These are phyloP conservation scores for Pachycephus smyrnensis DNA, from an alignment of 2,888 invertebrate genomes.

Conservation along the genomic window DNA sequence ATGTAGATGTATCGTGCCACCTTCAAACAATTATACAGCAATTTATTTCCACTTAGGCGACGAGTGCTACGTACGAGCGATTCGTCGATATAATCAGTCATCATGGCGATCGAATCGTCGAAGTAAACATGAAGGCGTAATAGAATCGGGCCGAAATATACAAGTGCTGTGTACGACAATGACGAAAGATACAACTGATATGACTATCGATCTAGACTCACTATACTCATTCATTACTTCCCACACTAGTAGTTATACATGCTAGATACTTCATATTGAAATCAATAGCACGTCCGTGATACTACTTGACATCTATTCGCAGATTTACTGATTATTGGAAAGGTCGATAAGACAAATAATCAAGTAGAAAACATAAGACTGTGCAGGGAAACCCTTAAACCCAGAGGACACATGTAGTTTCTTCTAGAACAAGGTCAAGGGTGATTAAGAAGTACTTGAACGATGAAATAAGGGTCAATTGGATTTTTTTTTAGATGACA, in stretches of 20 bases:
- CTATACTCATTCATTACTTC: neutral
- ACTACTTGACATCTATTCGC: no score
- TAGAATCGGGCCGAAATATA: no score
- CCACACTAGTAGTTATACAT: no score
- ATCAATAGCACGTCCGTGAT: no score
- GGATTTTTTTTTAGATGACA: neutral
- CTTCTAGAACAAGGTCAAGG: neutral
- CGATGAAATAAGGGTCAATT: neutral
- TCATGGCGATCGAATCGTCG: neutral
- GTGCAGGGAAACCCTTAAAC: neutral
- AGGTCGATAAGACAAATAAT: neutral
- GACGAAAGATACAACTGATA: neutral
- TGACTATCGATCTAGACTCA: neutral
- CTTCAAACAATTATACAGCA: neutral
- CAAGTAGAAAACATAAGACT: neutral
- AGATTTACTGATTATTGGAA: neutral
- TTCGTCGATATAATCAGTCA: neutral
- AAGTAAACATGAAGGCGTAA: no score
- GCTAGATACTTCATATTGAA: no score
- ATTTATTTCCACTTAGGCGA: slow-evolving; percentile 13
- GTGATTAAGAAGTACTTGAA: slow-evolving; percentile 1
- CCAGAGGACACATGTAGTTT: neutral
- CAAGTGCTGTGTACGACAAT: neutral
- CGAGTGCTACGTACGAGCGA: neutral
- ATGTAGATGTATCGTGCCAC: neutral